Base-by-base conservation (phyloP, 2,113 vertebrate genomes). In the Crotalus viridis region DNA sequence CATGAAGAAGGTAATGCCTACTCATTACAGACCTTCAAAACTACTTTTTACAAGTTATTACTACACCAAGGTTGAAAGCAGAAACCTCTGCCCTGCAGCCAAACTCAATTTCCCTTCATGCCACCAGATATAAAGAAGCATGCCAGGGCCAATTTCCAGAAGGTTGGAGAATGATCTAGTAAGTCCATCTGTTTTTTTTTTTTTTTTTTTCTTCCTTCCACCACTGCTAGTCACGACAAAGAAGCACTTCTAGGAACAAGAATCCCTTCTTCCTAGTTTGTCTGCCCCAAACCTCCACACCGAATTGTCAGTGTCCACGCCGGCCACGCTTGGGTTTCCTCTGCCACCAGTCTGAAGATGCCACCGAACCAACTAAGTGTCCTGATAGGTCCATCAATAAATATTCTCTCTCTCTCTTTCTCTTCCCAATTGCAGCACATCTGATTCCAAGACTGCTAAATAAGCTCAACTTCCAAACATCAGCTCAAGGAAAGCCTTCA, bases 401-500 rank as follows among this genome's bases (percentile, higher is more conserved):
- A 86, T 12, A 0, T 51, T 86, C 26, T 28, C 28, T 52, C 15
- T 28, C n/a, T 10, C 54, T 39, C 52, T 39, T 21, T 33, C n/a
- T 33, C n/a, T 19, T 12, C n/a, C 87, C 24, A 92, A 93, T 90
- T 93, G 94, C 0, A 85, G 89, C 94, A 85, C 87, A 95, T 93
- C 95, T 93, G 90, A 85, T 92, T 93, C 95, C 93, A 93, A 57
- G 51, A 48, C 92, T 92, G 24, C 24, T 93, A 94, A 87, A 93
- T 85, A 94, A 93, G 91, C 94, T 51, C 48, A 97, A 96, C 95
- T 97, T 96, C 51, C 94, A 81, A 92, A 90, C 89, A 92, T 91
- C 5, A 91, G 92, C 93, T 94, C 92, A 94, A 86, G 94, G 93
- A 93, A 97, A 96, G 93, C 95, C 95, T 96, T 96, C 96, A 90